Percentiles rank a stretch among this genome's conserved stretches.
Conservation (phyloP, 1,140 invertebrate species). For the Cataglyphis hispanica region DNA sequence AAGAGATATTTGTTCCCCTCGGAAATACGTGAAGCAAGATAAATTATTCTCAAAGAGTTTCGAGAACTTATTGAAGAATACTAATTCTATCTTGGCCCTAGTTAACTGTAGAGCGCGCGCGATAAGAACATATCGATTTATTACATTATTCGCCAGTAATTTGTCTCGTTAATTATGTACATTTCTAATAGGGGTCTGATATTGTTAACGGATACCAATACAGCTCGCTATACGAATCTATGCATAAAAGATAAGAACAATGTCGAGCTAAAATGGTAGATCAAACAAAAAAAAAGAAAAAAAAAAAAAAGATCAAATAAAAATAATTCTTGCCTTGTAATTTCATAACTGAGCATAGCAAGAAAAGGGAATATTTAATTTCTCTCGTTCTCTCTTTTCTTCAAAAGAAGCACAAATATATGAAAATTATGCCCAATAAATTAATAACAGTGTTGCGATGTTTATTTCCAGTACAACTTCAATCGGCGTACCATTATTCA, state of each 20-base stretch:
- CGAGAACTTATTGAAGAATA: slow-evolving; percentile 34
- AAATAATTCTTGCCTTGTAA: not conserved
- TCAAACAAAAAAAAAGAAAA: slow-evolving; percentile 14
- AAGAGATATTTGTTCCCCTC: not conserved
- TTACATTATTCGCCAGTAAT: slow-evolving; percentile 35
- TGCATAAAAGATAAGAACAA: slow-evolving; percentile 6
- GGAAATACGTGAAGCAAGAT: not conserved
- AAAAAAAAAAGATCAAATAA: slow-evolving; percentile 3
- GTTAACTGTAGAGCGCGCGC: not conserved
- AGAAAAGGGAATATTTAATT: not conserved
- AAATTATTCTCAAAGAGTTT: slow-evolving; percentile 56
- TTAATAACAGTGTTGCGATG: not conserved
- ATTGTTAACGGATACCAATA: slow-evolving; percentile 33
- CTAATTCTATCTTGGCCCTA: slow-evolving; percentile 52
- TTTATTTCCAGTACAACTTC: not conserved
- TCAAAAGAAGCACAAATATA: too few relatives aligned
- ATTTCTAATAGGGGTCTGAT: slow-evolving; percentile 37
- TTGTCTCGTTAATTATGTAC: slow-evolving; percentile 50
- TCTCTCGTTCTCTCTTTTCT: not conserved
- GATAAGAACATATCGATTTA: slow-evolving; percentile 34
- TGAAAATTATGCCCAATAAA: not conserved
- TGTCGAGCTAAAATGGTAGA: not conserved
- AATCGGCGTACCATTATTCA: not conserved
- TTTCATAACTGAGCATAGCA: not conserved
- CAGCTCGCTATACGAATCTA: slow-evolving; percentile 11